Conservation (phyloP, 2,888 invertebrate genomes). For the Trissolcus brochymenae region DNA sequence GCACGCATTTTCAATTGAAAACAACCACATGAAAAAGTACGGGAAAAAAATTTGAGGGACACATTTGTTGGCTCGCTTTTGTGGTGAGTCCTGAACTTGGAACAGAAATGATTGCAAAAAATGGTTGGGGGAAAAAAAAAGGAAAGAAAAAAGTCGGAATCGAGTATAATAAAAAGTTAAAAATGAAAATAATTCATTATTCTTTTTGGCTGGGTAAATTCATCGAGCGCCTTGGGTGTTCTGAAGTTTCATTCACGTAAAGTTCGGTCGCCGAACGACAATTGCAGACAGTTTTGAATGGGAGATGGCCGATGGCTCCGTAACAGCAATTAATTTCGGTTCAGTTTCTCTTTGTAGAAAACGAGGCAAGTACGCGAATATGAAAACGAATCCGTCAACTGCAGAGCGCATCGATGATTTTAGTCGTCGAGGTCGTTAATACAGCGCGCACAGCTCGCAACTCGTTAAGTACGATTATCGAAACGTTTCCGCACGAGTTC, state of each 20-base stretch:
- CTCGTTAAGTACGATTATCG: constrained; percentile 56
- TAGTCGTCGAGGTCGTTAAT: constrained; percentile 24
- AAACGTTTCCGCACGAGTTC: constrained; percentile 51
- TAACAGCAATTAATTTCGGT: constrained; percentile 52
- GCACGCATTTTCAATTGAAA: constrained; percentile 6
- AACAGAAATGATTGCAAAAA: too few relatives aligned
- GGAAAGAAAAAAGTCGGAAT: neutral
- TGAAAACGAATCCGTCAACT: constrained; percentile 55
- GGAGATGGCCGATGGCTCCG: constrained; percentile 34
- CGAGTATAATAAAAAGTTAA: neutral
- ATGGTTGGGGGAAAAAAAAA: neutral
- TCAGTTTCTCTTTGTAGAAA: constrained; percentile 43
- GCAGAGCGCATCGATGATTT: constrained; percentile 33
- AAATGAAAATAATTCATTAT: neutral
- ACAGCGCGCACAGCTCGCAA: constrained; percentile 8
- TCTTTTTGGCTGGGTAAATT: constrained; percentile 19
- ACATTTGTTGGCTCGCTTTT: too few relatives aligned
- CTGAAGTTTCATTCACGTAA: constrained; percentile 34
- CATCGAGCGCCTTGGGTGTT: constrained; percentile 36
- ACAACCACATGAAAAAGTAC: neutral
- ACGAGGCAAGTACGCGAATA: constrained; percentile 37
- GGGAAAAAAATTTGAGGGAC: too few relatives aligned
- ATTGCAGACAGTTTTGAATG: constrained; percentile 42
- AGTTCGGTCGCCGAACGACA: constrained; percentile 44
- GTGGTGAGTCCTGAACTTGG: too few relatives aligned